These are phyloP conservation scores for Bombylius major DNA, from an alignment of 2,888 invertebrate species.

Conservation along the genomic window DNA sequence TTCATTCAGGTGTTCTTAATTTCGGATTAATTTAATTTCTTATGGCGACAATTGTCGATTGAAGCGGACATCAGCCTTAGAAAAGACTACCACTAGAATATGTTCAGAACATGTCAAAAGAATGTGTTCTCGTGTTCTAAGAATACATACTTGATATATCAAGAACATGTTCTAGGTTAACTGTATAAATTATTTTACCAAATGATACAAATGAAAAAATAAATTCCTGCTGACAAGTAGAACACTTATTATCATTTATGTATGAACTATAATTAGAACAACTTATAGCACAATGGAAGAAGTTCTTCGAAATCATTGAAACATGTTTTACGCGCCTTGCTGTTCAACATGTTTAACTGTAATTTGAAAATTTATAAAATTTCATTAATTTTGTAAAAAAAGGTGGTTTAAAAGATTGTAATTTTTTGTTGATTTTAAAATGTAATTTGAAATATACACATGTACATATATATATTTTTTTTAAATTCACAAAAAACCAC, in stretches of 20 bases:
- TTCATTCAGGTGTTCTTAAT: no score
- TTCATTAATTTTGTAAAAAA: constrained; percentile 21
- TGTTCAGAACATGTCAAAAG: no score
- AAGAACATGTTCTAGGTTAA: no score
- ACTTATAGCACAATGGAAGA: constrained; percentile 85
- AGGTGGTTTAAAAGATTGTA: constrained; percentile 70
- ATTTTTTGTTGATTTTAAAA: constrained; percentile 75
- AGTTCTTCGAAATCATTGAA: constrained; percentile 85
- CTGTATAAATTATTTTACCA: constrained; percentile 49
- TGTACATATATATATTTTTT: no score
- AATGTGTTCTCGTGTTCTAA: no score
- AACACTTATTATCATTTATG: constrained; percentile 61
- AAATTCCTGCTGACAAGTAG: constrained; percentile 79
- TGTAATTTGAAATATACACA: no score
- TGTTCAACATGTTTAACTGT: constrained; percentile 36
- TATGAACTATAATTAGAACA: constrained; percentile 91
- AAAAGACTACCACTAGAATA: no score
- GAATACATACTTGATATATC: no score
- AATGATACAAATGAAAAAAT: constrained; percentile 88
- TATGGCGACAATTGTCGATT: no score
- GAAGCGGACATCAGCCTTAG: no score
- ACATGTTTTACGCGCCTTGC: constrained; percentile 45
- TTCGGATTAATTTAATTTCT: no score
- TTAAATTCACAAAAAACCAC: no score
- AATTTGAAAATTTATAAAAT: not conserved